Evolutionary conservation across 2,113 vertebrate species (phyloP), one percentile per base, ranked within the genome.

Genomic region (Taurulus bubalis): DNA sequence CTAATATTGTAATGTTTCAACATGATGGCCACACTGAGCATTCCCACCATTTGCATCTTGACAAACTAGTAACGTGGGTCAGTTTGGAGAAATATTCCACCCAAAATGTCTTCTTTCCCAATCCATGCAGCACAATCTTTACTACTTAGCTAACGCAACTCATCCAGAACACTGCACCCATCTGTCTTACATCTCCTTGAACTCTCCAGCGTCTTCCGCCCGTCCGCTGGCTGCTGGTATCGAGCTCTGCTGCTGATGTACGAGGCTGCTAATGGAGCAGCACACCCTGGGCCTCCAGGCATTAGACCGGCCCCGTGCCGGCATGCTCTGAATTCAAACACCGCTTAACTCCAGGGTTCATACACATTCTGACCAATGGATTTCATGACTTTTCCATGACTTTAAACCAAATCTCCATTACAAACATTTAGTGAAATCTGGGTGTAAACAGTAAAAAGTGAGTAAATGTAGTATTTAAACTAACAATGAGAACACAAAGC

Each of bases 201-300:
- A 38, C 6, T 16, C 78, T 73, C 62, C n/a, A 5, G 36, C 7
- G 47, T 47, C 12, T 12, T 34, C 34, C 47, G 53, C 53, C 55
- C 42, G 2, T 70, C 26, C 14, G 2, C 60, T 40, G 55, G 40
- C 71, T 51, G 56, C 68, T 71, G 45, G 2, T 56, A 66, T 58
- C 28, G 20, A 69, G 1, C n/a, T n/a, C 79, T 56, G 66, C 58
- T 12, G 59, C 58, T 70, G 72, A 82, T 53, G 64, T 75, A 75
- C 42, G 6, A 68, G 51, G 79, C 55, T 68, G 64, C 51, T 73
- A 51, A 67, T 69, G 71, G 64, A 81, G 47, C 55, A 22, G 71
- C 79, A 53, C 34, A 34, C n/a, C 62, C 62, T 1, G 63, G 34
- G 38, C 26, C 70, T 58, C 42, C 79, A 40, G 71, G 56, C 55